Conservation (phyloP, 2,888 invertebrate genomes). For the Carcina quercana region DNA sequence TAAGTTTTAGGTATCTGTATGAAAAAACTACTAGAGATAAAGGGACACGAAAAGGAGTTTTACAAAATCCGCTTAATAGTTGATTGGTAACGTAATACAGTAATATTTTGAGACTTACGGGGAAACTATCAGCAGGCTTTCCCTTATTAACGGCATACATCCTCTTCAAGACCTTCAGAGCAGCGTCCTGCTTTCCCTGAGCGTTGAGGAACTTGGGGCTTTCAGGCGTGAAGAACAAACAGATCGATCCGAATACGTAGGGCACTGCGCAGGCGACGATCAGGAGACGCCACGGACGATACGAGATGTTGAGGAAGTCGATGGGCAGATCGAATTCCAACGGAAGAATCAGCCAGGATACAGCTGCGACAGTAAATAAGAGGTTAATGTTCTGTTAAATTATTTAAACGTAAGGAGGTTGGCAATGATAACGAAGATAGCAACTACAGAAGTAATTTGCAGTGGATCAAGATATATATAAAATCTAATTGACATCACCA, state of each 20-base stretch:
- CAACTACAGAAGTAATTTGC: too few relatives aligned
- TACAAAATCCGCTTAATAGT: too few relatives aligned
- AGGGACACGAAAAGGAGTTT: too few relatives aligned
- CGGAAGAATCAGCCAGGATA: conserved; percentile 82
- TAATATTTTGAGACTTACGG: conserved; percentile 35
- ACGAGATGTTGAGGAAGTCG: conserved; percentile 64
- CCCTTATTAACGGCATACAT: conserved; percentile 50
- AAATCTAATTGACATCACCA: too few relatives aligned
- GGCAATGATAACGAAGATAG: too few relatives aligned
- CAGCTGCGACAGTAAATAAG: conserved; percentile 70
- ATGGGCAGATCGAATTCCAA: conserved; percentile 57
- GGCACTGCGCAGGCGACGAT: conserved; percentile 79
- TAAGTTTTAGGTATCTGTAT: too few relatives aligned
- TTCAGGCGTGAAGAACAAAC: conserved; percentile 79
- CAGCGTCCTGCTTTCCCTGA: conserved; percentile 73
- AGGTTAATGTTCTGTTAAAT: too few relatives aligned
- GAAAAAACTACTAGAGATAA: too few relatives aligned
- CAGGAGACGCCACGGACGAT: conserved; percentile 85
- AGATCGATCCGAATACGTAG: conserved; percentile 74
- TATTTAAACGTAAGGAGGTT: too few relatives aligned
- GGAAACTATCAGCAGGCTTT: conserved; percentile 37
- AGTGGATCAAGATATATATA: too few relatives aligned
- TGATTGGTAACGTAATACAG: too few relatives aligned
- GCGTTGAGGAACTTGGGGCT: conserved; percentile 85
- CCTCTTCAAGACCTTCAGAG: conserved; percentile 61